Base-by-base conservation (phyloP, 2,888 invertebrate species). In the Trissolcus japonicus region DNA sequence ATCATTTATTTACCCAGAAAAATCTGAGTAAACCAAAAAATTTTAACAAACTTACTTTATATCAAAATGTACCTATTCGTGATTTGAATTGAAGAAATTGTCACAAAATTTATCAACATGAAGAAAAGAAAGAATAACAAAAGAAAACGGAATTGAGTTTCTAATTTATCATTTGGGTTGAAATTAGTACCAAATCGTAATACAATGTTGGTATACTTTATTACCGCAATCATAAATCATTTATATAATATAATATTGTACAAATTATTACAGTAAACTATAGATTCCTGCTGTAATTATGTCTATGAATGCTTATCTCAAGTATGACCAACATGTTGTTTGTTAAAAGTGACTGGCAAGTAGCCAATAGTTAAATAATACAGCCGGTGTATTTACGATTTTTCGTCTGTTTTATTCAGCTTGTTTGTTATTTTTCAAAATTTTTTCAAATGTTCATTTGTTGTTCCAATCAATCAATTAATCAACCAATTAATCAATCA, bases 231-330 rank as follows among this genome's bases (percentile, higher is more conserved):
- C 80, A 81, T 83, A 83, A 84, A 80, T 81, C 80, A 81, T 83
- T 87, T 86, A 85, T 87, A 86, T 87, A 85, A 86, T 87, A 86
- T 86, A 85, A 86, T 88, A 88, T 87, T 88, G 86, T 88, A 89
- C 88, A 88, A 89, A 89, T 88, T 85, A 88, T 88, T 88, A 89
- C 87, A 88, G 84, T 87, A 86, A 88, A 88, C 84, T 86, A 86
- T 86, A 87, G 79, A 81, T 86, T 85, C 79, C 79, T 87, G 84
- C 84, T 85, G 86, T 84, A 87, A 87, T 86, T 84, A 84, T 83
- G 85, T 85, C 85, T 86, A 86, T 85, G 85, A 85, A 86, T 87
- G 85, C 84, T 83, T 82, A 73, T 85, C 82, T 84, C 83, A 81
- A 76, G 82, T 83, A 83, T 85, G 83, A 86, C 84, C 86, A 87